Conservation (phyloP, 2,113 vertebrate genomes). For the Athene cunicularia region DNA sequence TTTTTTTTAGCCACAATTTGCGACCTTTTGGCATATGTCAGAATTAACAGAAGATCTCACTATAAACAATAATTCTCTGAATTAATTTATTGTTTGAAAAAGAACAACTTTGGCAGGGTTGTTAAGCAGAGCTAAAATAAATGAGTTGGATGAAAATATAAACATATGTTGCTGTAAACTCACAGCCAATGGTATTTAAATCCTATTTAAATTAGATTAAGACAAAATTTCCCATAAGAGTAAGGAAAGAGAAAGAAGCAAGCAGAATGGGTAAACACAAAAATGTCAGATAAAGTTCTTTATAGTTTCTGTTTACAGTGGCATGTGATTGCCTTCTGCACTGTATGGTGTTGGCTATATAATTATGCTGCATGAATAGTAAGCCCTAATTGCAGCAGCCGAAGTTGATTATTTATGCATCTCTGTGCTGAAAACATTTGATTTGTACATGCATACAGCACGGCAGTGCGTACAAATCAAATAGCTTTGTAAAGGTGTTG, state of each 20-base stretch:
- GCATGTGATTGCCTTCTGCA: constrained; percentile 30
- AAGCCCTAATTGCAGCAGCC: constrained; percentile 1
- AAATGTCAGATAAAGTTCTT: constrained; percentile 50
- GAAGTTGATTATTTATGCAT: background rate
- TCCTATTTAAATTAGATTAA: constrained; percentile 40
- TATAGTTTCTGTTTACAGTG: constrained; percentile 16
- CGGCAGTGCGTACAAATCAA: background rate
- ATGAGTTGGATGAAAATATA: constrained; percentile 32
- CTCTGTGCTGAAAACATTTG: background rate
- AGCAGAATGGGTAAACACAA: background rate
- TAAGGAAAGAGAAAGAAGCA: background rate
- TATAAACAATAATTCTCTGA: background rate
- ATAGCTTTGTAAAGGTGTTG: background rate
- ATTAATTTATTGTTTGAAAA: constrained; percentile 45
- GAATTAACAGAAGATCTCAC: background rate
- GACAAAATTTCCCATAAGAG: constrained; percentile 39
- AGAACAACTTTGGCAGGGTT: background rate
- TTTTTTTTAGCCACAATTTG: background rate
- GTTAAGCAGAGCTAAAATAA: constrained; percentile 34
- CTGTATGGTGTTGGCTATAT: background rate
- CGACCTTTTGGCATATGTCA: background rate
- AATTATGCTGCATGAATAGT: background rate
- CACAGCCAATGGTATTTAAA: constrained; percentile 51
- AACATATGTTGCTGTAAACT: constrained; percentile 50
- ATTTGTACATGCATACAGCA: background rate